These are phyloP conservation scores for Ostrea denselamellosa DNA, from an alignment of 1,140 invertebrate genomes.

Conservation along the genomic window DNA sequence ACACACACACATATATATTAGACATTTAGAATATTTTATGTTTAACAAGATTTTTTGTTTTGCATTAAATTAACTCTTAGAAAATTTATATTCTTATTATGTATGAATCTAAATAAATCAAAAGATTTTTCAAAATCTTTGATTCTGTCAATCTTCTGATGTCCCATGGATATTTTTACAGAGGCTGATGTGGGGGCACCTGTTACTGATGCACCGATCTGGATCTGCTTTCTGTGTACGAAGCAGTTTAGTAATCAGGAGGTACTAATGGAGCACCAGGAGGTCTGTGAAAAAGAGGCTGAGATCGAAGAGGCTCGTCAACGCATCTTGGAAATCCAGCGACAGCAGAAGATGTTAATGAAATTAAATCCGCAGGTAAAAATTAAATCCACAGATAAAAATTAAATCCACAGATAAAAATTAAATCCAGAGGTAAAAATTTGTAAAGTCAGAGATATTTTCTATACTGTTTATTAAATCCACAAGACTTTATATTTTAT, in stretches of 20 bases:
- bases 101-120: too few species aligned
- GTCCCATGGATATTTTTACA: not conserved
- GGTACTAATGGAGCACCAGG: slow-evolving; percentile 54
- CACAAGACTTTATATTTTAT: too few species aligned
- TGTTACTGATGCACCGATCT: slow-evolving; percentile 49
- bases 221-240: slow-evolving; percentile 59
- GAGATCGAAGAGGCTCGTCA: slow-evolving; percentile 40
- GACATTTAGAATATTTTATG: too few species aligned
- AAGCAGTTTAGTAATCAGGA: slow-evolving; percentile 53
- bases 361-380: not conserved
- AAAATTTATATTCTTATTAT: too few species aligned
- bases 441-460: too few species aligned
- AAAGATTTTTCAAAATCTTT: too few species aligned
- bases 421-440: not conserved
- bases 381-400: not conserved
- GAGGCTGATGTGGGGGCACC: not conserved
- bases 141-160: too few species aligned
- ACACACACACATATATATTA: too few species aligned
- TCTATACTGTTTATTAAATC: too few species aligned
- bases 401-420: not conserved
- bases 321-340: not conserved
- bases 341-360: not conserved
- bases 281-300: slow-evolving; percentile 53
- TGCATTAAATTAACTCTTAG: too few species aligned
- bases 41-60: too few species aligned